Evolutionary conservation across 2,113 vertebrate genomes (phyloP).

Genomic region (Sebastes fasciatus): DNA sequence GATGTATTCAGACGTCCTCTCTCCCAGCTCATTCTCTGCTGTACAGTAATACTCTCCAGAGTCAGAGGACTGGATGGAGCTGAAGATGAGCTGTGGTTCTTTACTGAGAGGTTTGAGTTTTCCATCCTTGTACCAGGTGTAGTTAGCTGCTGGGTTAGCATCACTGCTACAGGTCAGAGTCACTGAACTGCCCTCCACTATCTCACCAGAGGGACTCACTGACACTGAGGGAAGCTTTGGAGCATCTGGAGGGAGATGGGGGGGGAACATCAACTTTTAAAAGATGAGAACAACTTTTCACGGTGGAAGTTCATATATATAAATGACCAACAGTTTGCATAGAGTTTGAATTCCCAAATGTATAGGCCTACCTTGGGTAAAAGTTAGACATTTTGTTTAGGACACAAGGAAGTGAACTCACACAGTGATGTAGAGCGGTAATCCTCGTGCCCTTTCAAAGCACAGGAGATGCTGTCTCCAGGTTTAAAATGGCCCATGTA

Average conservation of each 20-base stretch:
- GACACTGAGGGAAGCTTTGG: background rate
- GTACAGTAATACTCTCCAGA: constrained; percentile 36
- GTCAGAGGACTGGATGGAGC: constrained; percentile 20
- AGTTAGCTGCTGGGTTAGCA: background rate
- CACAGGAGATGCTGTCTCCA: constrained; percentile 1
- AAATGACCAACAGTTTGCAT: too few relatives aligned
- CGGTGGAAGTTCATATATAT: background rate
- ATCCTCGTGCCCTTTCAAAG: background rate
- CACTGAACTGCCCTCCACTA: background rate
- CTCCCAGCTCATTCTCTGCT: constrained; percentile 25
- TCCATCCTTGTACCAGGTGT: constrained; percentile 23
- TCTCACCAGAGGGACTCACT: background rate
- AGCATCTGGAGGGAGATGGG: background rate
- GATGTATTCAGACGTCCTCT: rapidly evolving
- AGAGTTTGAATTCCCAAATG: background rate
- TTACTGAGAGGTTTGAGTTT: background rate
- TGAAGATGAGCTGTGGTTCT: background rate
- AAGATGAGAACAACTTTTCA: background rate
- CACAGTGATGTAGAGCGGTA: background rate
- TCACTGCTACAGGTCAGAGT: constrained; percentile 33
- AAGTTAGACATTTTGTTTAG: background rate
- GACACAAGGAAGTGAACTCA: background rate
- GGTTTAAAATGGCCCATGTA: background rate
- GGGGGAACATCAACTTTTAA: background rate
- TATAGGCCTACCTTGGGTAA: background rate